Evolutionary conservation across 2,888 invertebrate species (phyloP).

Genomic region (Apotomis capreana): DNA sequence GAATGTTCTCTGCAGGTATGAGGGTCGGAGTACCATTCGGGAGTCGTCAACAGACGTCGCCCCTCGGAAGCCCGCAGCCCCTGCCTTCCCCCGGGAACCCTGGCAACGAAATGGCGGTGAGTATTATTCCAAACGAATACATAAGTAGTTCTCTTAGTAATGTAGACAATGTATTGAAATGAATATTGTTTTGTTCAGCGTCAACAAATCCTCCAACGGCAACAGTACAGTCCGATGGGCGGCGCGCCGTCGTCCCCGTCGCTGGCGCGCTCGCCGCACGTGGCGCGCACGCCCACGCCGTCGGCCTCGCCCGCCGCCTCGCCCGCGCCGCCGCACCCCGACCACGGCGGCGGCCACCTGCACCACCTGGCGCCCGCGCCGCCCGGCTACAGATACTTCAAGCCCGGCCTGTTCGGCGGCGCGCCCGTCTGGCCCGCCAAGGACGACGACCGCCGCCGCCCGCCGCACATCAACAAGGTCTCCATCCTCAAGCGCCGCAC

Average conservation of each 20-base stretch:
- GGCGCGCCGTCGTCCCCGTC: constrained; percentile 84
- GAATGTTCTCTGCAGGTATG: constrained; percentile 62
- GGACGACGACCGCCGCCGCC: constrained; percentile 67
- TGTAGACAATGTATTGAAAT: neutral
- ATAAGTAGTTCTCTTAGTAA: neutral
- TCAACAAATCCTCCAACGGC: constrained; percentile 77
- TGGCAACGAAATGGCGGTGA: constrained; percentile 73
- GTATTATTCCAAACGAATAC: constrained; percentile 46
- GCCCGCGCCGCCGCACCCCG: constrained; percentile 61
- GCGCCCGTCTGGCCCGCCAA: constrained; percentile 86
- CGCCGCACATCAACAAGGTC: constrained; percentile 77
- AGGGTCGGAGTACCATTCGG: constrained; percentile 76
- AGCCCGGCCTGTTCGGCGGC: constrained; percentile 86
- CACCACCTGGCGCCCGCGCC: constrained; percentile 83
- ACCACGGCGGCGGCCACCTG: constrained; percentile 71
- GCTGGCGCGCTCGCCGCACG: constrained; percentile 82
- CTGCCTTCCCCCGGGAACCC: constrained; percentile 78
- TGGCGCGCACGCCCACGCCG: constrained; percentile 77
- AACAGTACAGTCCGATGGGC: constrained; percentile 80
- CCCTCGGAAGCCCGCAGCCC: constrained; percentile 79
- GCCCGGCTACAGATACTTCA: constrained; percentile 84
- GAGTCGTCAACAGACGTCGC: constrained; percentile 75
- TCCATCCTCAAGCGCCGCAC: constrained; percentile 85
- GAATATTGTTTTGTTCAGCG: constrained; percentile 55
- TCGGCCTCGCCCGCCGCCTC: constrained; percentile 73